Conservation (phyloP, 2,113 vertebrate species). For the Acanthochromis polyacanthus region DNA sequence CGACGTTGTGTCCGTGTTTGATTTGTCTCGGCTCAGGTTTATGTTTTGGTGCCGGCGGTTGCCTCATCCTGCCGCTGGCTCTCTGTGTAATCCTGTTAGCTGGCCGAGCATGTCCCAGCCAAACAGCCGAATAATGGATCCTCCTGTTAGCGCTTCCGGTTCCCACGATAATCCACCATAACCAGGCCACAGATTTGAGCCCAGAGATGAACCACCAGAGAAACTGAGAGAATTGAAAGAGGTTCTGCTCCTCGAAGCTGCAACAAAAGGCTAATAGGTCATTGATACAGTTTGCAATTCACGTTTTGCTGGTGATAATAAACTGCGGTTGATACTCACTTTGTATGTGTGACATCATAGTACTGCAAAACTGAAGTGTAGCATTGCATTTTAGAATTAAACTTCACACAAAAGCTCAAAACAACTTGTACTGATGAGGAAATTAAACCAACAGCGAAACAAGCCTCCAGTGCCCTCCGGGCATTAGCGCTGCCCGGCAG, state of each 20-base stretch:
- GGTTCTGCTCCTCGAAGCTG: too few relatives aligned
- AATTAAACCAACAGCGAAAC: background rate
- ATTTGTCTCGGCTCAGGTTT: slow-evolving; percentile 17
- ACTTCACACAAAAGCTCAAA: background rate
- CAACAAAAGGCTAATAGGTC: background rate
- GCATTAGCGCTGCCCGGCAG: slow-evolving; percentile 2
- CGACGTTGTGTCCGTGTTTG: background rate
- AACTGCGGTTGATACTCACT: too few relatives aligned
- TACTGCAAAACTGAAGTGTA: too few relatives aligned
- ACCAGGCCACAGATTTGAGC: slow-evolving; percentile 21
- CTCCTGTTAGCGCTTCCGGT: background rate
- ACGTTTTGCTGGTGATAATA: background rate
- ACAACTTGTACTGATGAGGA: background rate
- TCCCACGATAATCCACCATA: slow-evolving; percentile 22
- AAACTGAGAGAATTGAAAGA: too few relatives aligned
- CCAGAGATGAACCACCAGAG: background rate
- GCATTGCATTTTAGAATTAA: too few relatives aligned
- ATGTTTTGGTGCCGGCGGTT: background rate
- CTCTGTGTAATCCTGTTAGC: slow-evolving; percentile 48
- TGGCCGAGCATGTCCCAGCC: slow-evolving; percentile 7
- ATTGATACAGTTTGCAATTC: background rate
- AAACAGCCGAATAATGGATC: slow-evolving; percentile 19
- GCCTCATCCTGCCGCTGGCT: background rate
- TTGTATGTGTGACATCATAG: too few relatives aligned
- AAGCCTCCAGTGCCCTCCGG: too few relatives aligned